Conservation (phyloP, 2,888 invertebrate species). For the Plagodis dolabraria region DNA sequence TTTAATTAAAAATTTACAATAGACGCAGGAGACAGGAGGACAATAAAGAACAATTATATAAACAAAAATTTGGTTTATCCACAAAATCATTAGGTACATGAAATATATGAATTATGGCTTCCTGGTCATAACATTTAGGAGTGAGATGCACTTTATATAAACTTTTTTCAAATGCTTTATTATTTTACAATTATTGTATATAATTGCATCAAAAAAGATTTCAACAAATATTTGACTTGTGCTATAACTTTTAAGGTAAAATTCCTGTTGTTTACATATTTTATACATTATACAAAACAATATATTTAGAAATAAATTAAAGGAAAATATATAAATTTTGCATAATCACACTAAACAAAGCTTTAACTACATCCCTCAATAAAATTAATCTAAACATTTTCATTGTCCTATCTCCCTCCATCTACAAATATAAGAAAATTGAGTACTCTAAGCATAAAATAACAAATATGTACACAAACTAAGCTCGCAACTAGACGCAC, state of each 20-base stretch:
- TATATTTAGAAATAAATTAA: constrained; percentile 26
- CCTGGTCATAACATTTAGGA: too few species aligned
- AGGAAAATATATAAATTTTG: constrained; percentile 26
- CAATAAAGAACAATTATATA: too few species aligned
- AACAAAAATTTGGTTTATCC: too few species aligned
- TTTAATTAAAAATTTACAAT: constrained; percentile 58
- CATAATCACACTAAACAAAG: constrained; percentile 30
- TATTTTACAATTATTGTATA: too few species aligned
- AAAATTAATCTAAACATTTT: constrained; percentile 29
- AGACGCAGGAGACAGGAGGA: constrained; percentile 50
- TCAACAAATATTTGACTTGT: too few species aligned
- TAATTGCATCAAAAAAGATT: too few species aligned
- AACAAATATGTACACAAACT: constrained; percentile 75
- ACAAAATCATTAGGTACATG: neutral
- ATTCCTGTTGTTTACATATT: neutral
- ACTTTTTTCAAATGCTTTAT: too few species aligned
- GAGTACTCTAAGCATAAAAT: constrained; percentile 65
- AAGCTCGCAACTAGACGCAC: constrained; percentile 70
- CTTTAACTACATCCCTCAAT: constrained; percentile 25
- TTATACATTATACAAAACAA: constrained; percentile 7
- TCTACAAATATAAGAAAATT: constrained; percentile 58
- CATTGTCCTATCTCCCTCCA: constrained; percentile 46
- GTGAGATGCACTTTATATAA: too few species aligned
- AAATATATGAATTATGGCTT: neutral
- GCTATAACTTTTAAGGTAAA: too few species aligned